Conservation (phyloP, 2,888 invertebrate genomes). For the Ethmia dodecea region DNA sequence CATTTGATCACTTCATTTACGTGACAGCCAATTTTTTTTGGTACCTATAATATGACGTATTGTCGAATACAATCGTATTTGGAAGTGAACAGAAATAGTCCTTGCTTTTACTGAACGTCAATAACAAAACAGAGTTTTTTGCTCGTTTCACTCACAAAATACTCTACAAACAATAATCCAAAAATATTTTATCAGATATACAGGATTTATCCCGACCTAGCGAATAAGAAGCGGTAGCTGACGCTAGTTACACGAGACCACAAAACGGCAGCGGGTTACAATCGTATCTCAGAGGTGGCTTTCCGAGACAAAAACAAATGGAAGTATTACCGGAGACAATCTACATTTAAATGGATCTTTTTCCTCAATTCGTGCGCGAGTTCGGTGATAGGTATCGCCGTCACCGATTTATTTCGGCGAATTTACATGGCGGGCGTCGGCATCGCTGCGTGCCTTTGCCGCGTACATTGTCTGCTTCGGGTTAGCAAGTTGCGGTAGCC, state of each 20-base stretch:
- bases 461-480: background rate
- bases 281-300: slow-evolving; percentile 59
- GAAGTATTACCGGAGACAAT: slow-evolving; percentile 74
- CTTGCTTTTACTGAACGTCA: too few relatives aligned
- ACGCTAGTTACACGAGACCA: slow-evolving; percentile 34
- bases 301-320: slow-evolving; percentile 72
- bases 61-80: too few relatives aligned
- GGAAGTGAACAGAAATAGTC: too few relatives aligned
- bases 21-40: too few relatives aligned
- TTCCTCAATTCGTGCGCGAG: slow-evolving; percentile 71
- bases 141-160: too few relatives aligned
- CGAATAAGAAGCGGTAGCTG: slow-evolving; percentile 25
- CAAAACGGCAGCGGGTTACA: slow-evolving; percentile 49
- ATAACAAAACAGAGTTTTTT: too few relatives aligned
- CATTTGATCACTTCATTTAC: slow-evolving; percentile 26
- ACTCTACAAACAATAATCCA: too few relatives aligned
- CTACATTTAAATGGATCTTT: slow-evolving; percentile 76
- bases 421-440: slow-evolving; percentile 51
- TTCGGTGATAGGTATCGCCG: slow-evolving; percentile 71
- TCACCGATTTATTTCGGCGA: slow-evolving; percentile 65
- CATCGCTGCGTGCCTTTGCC: background rate
- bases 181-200: slow-evolving; percentile 2
- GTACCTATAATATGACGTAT: too few relatives aligned
- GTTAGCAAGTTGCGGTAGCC: background rate
- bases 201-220: slow-evolving; percentile 22